Evolutionary conservation across 2,888 invertebrate genomes (phyloP), one percentile per base, ranked within the genome.

Genomic region (Malacosoma neustria): DNA sequence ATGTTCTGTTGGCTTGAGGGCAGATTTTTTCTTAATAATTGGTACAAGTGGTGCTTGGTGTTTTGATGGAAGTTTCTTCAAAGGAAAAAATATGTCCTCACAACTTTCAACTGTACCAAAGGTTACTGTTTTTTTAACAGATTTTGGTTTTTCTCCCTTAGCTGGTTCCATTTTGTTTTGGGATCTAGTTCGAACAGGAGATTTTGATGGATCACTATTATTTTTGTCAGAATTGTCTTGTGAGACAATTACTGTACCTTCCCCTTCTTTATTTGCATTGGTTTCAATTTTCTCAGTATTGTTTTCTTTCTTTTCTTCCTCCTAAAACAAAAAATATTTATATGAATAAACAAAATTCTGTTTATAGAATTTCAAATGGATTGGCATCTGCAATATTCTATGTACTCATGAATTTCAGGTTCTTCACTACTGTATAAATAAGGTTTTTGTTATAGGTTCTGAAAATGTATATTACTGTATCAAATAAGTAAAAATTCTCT

Each of bases 101-200:
- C 89, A 89, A 45, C 89, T 89, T 59, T 89, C 89, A 40, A 89
- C 87, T 49, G 87, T 88, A 45, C 89, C 89, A 69, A 90, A 90
- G 36, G 89, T 89, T 13, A 90, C 90, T 33, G 89, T 89, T 74
- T 90, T 90, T 67, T 89, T 89, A 39, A 87, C 74, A 53, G 80
- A 76, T 67, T 81, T 82, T n/a, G 71, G 69, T 66, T 84, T 80
- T 33, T 84, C 77, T 45, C 56, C 61, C 57, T 79, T 84, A 14
- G 53, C 49, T 37, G 76, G 71, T 43, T 86, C 86, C 87, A 87
- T 87, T 72, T 86, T 85, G 56, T 85, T 84, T 51, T 84, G 85
- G 52, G 85, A 85, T 54, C 86, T 62, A 14, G 86, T 86, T 34
- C 82, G 65, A 29, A 84, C 84, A 39, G 82, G 80, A 40, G 82